Conservation (phyloP, 2,888 invertebrate species). For the Lasius platythorax region DNA sequence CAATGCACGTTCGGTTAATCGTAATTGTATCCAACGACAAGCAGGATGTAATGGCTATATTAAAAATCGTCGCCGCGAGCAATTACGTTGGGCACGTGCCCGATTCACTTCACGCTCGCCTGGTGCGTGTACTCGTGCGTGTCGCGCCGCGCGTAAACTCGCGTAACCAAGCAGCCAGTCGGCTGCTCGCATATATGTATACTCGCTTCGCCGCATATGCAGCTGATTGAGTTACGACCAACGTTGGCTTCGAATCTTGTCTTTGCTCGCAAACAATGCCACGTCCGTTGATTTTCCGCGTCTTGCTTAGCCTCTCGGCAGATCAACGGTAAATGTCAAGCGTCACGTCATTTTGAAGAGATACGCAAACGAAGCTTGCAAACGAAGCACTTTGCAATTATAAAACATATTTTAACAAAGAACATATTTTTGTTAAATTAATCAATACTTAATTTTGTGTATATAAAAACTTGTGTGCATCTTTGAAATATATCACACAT, state of each 20-base stretch:
- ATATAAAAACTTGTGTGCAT: background rate
- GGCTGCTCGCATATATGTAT: background rate
- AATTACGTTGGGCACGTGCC: constrained; percentile 76
- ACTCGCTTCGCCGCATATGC: constrained; percentile 27
- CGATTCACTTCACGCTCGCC: constrained; percentile 44
- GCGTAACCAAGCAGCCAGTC: constrained; percentile 17
- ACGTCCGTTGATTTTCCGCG: constrained; percentile 16
- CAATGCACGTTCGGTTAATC: constrained; percentile 1
- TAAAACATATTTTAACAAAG: background rate
- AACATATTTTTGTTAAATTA: background rate
- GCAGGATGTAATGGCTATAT: constrained; percentile 48
- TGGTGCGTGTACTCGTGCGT: constrained; percentile 39
- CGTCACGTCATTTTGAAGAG: background rate
- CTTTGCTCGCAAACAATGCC: constrained; percentile 34
- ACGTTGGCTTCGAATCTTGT: constrained; percentile 24
- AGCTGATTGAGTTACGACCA: constrained; percentile 41
- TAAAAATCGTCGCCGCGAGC: constrained; percentile 74
- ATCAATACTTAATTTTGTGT: background rate
- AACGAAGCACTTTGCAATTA: background rate
- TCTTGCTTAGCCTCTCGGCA: background rate
- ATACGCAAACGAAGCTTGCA: background rate
- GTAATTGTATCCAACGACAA: constrained; percentile 21
- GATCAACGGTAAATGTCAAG: constrained; percentile 11
- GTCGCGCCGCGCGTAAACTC: constrained; percentile 55
- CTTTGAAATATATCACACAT: background rate